Conservation (phyloP, 2,888 invertebrate genomes). For the Trichopria drosophilae region DNA sequence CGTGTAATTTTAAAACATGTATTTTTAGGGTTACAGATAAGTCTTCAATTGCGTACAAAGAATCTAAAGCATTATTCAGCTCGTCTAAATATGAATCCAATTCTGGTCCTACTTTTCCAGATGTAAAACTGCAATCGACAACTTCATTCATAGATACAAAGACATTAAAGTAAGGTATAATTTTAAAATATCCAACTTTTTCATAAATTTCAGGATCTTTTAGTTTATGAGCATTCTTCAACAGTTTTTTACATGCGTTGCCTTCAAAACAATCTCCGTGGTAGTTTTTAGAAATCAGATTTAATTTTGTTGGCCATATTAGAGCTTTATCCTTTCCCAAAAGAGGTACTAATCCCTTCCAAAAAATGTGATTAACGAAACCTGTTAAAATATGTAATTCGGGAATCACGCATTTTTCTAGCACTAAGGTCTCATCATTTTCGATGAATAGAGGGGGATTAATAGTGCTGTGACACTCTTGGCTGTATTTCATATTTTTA, state of each 20-base stretch:
- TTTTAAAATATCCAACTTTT: slow-evolving; percentile 4
- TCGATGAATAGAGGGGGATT: slow-evolving; percentile 4
- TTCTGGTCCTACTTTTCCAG: background rate
- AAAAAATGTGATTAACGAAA: slow-evolving; percentile 7
- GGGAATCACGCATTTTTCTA: slow-evolving; percentile 5
- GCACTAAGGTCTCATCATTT: slow-evolving; percentile 5
- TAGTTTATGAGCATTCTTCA: slow-evolving; percentile 6
- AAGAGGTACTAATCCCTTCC: background rate
- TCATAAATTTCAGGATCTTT: slow-evolving; percentile 4
- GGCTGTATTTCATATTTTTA: slow-evolving; percentile 4
- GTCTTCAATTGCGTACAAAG: background rate
- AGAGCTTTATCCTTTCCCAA: slow-evolving; percentile 1
- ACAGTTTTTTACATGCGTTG: background rate
- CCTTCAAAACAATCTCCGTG: slow-evolving; percentile 9
- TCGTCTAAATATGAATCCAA: background rate
- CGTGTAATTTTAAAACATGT: background rate
- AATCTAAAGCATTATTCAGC: background rate
- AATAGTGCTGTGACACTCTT: slow-evolving; percentile 13
- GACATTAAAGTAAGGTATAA: too few species aligned
- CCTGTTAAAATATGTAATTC: slow-evolving; percentile 8
- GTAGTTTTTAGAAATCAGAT: slow-evolving; percentile 1
- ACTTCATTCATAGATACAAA: too few species aligned
- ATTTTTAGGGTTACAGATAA: slow-evolving; percentile 1
- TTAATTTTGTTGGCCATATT: background rate
- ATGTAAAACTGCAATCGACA: too few species aligned